Percentiles rank a stretch among this genome's conserved stretches.
phyloP scores from a whole-genome alignment of 2,888 invertebrate species.

The Philereme vetulata region DNA sequence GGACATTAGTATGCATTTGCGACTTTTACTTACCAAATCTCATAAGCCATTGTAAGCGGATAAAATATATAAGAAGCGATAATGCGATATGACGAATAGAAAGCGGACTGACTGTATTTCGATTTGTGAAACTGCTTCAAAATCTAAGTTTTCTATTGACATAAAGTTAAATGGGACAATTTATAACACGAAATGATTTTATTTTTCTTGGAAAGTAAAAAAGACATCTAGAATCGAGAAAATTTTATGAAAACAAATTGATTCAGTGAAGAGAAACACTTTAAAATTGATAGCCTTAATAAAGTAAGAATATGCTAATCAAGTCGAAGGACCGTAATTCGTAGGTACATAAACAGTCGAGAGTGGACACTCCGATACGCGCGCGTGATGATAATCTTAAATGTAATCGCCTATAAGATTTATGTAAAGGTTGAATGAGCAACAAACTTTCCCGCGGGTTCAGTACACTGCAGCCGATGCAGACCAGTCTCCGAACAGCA shows the following conservation, averaged over 20 bases:
- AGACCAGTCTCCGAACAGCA: background rate
- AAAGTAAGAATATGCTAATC: conserved; percentile 29
- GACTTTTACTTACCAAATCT: conserved; percentile 66
- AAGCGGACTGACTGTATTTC: conserved; percentile 50
- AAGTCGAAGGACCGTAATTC: conserved; percentile 23
- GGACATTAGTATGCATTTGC: conserved; percentile 65
- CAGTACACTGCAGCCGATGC: conserved; percentile 15
- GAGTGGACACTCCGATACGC: conserved; percentile 31
- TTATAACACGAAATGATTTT: conserved; percentile 30
- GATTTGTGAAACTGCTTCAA: conserved; percentile 45
- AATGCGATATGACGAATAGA: conserved; percentile 61
- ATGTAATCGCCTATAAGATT: conserved; percentile 32
- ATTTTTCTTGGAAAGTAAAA: conserved; percentile 25
- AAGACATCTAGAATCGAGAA: background rate
- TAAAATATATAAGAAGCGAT: conserved; percentile 51
- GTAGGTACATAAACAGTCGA: conserved; percentile 12
- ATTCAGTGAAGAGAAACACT: conserved; percentile 12
- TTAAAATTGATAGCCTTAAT: conserved; percentile 18
- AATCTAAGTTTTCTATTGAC: conserved; percentile 36
- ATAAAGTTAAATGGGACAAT: conserved; percentile 36
- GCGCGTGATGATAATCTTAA: conserved; percentile 34
- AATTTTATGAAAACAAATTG: no score
- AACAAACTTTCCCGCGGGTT: conserved; percentile 41
- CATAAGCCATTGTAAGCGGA: conserved; percentile 54
- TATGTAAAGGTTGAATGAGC: conserved; percentile 44